A percentile compares a stretch with the other conserved stretches of the same genome.
These are phyloP conservation scores for Poeciliopsis paucimaculata DNA, from an alignment of 2,797 vertebrate genomes.

Conservation along the genomic window DNA sequence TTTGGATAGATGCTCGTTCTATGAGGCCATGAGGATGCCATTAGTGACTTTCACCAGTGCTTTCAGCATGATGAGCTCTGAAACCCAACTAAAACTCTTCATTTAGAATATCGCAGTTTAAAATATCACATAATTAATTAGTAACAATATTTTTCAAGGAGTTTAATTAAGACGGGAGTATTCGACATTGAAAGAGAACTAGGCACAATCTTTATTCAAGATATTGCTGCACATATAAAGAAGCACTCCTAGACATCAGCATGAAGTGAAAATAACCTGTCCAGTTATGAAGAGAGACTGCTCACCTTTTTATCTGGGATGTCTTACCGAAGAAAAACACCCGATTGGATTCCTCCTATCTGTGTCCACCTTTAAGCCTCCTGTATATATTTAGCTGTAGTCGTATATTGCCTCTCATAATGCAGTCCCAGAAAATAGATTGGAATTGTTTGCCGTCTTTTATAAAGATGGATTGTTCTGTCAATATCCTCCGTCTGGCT, in stretches of 20 bases:
- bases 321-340: conserved; percentile 43
- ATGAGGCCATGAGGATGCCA: not conserved
- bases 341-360: not conserved
- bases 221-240: conserved; percentile 84
- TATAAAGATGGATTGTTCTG: conserved; percentile 97
- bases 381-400: conserved; percentile 89
- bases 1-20: not conserved
- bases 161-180: conserved; percentile 48
- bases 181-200: conserved; percentile 68
- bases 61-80: not conserved
- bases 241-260: conserved; percentile 82
- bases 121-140: not conserved
- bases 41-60: not conserved
- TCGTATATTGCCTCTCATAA: conserved; percentile 92
- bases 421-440: conserved; percentile 91
- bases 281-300: conserved; percentile 79
- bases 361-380: conserved; percentile 24
- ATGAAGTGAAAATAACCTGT: conserved; percentile 86
- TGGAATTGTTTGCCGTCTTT: conserved; percentile 94
- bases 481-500: conserved; percentile 91
- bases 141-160: not conserved
- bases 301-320: conserved; percentile 41
- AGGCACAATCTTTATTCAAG: conserved; percentile 79
- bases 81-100: not conserved
- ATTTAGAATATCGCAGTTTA: not conserved